Evolutionary conservation across 2,113 vertebrate genomes (phyloP), one percentile per base, ranked within the genome.

Genomic region (Cairina moschata): DNA sequence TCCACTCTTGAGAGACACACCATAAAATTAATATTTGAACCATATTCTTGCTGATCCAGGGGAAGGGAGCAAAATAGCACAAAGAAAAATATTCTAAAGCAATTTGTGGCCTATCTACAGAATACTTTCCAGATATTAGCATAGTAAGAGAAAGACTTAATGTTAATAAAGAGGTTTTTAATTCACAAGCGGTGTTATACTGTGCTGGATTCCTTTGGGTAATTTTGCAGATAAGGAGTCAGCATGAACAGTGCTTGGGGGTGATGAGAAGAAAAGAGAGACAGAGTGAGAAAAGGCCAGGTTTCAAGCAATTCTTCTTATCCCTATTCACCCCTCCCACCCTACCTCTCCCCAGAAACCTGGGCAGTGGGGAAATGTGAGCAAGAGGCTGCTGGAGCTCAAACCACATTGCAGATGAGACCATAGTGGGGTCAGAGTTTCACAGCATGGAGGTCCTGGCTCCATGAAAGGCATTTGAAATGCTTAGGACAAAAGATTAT

Each of bases 1-100:
- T 93, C 75, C 65, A 50, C 91, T 94, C 87, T 74, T 90, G 92
- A 97, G 83, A 96, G 84, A 94, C 63, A 88, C 86, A 88, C 73
- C 86, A 94, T 97, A 96, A 94, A 95, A 96, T 93, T 96, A 96
- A 90, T 96, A 96, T 97, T 86, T 94, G 63, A 97, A 96, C 72
- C 86, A 96, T 93, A 97, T 95, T 94, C 90, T 89, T 92, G 44
- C 74, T 87, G 82, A 93, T 91, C 71, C 66, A 89, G 65, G 40
- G 44, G 83, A 83, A 97, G 78, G 90, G 44, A 96, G 58, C 40
- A 96, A 95, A 96, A 90, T 77, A 91, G 85, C 74, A 84, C 50
- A 72, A 86, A 95, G 58, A 87, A 93, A 91, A 91, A 94, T 91
- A 93, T 59, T 96, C 74, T 84, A 83, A 95, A 94, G 79, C 72